Base-by-base conservation (phyloP, 2,113 vertebrate species). In the Oxygymnocypris stewartii region DNA sequence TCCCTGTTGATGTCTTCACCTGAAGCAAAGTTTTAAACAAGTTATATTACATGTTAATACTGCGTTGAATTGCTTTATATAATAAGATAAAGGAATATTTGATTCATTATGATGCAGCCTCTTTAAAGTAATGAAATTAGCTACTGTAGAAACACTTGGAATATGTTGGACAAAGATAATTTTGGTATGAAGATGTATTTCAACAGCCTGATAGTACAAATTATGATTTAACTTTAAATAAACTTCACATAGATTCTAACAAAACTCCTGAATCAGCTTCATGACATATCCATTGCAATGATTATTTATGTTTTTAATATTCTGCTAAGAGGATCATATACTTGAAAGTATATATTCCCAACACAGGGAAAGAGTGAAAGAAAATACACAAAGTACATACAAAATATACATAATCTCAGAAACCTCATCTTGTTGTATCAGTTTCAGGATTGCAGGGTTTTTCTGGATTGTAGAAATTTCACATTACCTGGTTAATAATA, bases 401-500 rank as follows among this genome's bases (percentile, higher is more conserved):
- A 57, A 74, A 84, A 18, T 74, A 74, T 84, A 74, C 20, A 74
- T 74, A 74, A 74, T 84, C 69, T 57, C 14, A 13, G 20, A 74
- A 84, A 74, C 35, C 54, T 80, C 54, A 80, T 80, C 54, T 14
- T 57, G 78, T n/a, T 80, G 54, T 23, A 80, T 59, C 31, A 14
- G 31, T 79, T 14, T 31, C 59, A 54, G 78, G 54, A 80, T 80
- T 80, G 49, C 20, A 80, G 23, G 49, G 25, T 74, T 84, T 84
- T 71, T 74, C 31, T 59, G 35, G 67, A 74, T 74, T 57, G 31
- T 54, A 74, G 82, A 84, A 67, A 31, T 74, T 84, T 83, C 67
- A 49, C 82, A 89, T 87, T 79, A 86, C 82, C 47, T 87, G 69
- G 83, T 86, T 76, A 84, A 87, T 87, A 63, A 85, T 85, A 87